Percentiles rank a stretch among this genome's conserved stretches.
Conservation (phyloP, 2,888 invertebrate species). For the Myathropa florea region DNA sequence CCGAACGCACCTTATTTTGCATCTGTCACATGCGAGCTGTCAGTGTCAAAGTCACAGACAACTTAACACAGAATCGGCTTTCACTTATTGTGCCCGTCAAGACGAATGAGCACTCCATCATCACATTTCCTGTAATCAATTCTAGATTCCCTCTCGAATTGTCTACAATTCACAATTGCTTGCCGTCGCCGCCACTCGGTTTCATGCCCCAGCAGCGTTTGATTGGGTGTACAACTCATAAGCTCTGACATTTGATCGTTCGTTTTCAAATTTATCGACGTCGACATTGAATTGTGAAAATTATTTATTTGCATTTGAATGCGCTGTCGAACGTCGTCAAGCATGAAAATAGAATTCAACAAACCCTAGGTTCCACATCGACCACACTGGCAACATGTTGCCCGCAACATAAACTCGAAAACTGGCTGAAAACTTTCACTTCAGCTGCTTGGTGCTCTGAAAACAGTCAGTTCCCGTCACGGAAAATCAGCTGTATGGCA, state of each 20-base stretch:
- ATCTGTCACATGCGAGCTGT: not conserved
- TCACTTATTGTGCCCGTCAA: not conserved
- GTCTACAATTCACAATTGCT: not conserved
- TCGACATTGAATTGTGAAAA: not conserved
- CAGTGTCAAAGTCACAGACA: not conserved
- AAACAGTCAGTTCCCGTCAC: not conserved
- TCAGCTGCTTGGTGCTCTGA: constrained; percentile 25
- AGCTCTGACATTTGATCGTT: not conserved
- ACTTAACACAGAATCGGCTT: not conserved
- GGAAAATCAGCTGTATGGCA: not conserved
- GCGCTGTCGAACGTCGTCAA: not conserved
- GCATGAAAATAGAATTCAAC: not conserved
- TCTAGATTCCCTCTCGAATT: not conserved
- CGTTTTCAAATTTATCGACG: not conserved
- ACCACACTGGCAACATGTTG: not conserved
- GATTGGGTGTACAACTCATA: not conserved
- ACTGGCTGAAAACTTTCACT: constrained; percentile 14
- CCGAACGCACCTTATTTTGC: not conserved
- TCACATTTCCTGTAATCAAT: not conserved
- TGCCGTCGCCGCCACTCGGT: not conserved
- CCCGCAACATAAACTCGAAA: constrained; percentile 3
- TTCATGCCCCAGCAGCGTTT: not conserved
- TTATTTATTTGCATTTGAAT: not conserved
- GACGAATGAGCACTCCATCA: not conserved
- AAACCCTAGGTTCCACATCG: not conserved